Evolutionary conservation across 2,888 invertebrate genomes (phyloP), one percentile per base, ranked within the genome.

Genomic region (Prostheceraeus crozeri): DNA sequence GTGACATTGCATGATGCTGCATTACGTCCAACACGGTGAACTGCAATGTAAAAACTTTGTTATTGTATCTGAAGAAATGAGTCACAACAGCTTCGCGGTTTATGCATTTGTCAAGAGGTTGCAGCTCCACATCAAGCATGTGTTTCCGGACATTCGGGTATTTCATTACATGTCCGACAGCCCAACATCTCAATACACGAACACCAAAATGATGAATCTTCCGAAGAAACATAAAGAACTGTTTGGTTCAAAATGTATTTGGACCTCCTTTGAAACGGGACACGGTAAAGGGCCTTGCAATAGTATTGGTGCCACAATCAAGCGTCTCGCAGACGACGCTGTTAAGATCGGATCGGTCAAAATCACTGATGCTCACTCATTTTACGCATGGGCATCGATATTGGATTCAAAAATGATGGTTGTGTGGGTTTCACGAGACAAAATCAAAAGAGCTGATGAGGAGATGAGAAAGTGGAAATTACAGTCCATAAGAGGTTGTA

Each of bases 141-240:
- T 60, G 0, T 48, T 40, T 16, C 40, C 40, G 19, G 19, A 40
- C 23, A 14, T 61, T n/a, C 57, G 33, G 6, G 16, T 10, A 10
- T 57, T 65, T 11, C 62, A 66, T 21, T 64, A 33, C 33, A 33
- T 33, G 65, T 63, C 62, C 35, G 65, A 66, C 30, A 60, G 61
- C 10, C 63, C 63, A 1, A 54, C 64, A 16, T 62, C 61, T 30
- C 66, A 66, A 46, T 66, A 66, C 51, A 28, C 64, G n/a, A 65
- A 65, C 35, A 62, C 57, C 25, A 35, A 55, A 16, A 65, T 66
- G 3, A 62, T 66, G 31, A 30, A 65, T 16, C 4, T 45, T 6
- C 35, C 64, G 8, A 30, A 56, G 11, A 59, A 62, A 14, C 65
- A 65, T 31, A 10, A 40, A 33, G 35, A 56, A 8, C 8, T 59